These are phyloP conservation scores for Formica exsecta DNA, from an alignment of 1,140 invertebrate species.

Conservation along the genomic window DNA sequence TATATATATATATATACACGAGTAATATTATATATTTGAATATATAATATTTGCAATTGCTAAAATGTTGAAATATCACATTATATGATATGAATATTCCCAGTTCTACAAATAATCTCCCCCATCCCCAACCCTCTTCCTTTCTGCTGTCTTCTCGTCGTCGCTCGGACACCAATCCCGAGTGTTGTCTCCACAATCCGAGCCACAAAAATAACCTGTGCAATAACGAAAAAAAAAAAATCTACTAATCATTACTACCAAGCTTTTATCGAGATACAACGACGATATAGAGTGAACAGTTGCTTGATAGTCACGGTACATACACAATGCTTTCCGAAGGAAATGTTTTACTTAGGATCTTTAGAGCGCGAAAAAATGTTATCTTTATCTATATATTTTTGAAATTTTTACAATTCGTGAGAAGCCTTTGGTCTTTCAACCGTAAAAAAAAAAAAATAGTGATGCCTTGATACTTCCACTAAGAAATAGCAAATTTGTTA, in stretches of 20 bases:
- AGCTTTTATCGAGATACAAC: slow-evolving; percentile 19
- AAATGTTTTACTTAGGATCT: background rate
- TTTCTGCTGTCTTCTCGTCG: slow-evolving; percentile 69
- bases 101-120: slow-evolving; percentile 26
- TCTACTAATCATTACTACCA: slow-evolving; percentile 17
- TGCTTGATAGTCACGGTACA: slow-evolving; percentile 32
- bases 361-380: background rate
- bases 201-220: slow-evolving; percentile 59
- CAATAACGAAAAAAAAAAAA: slow-evolving; percentile 66
- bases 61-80: background rate
- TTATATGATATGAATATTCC: slow-evolving; percentile 30
- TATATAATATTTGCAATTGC: background rate
- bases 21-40: background rate
- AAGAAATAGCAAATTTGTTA: background rate
- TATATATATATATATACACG: background rate
- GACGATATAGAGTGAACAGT: slow-evolving; percentile 26
- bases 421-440: background rate
- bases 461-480: background rate
- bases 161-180: slow-evolving; percentile 61
- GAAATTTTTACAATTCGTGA: background rate
- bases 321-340: slow-evolving; percentile 10
- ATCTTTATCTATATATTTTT: background rate
- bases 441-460: background rate
- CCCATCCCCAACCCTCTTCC: background rate
- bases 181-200: slow-evolving; percentile 51